These are phyloP conservation scores for Triplophysa dalaica DNA, from an alignment of 2,113 vertebrate species.

Conservation along the genomic window DNA sequence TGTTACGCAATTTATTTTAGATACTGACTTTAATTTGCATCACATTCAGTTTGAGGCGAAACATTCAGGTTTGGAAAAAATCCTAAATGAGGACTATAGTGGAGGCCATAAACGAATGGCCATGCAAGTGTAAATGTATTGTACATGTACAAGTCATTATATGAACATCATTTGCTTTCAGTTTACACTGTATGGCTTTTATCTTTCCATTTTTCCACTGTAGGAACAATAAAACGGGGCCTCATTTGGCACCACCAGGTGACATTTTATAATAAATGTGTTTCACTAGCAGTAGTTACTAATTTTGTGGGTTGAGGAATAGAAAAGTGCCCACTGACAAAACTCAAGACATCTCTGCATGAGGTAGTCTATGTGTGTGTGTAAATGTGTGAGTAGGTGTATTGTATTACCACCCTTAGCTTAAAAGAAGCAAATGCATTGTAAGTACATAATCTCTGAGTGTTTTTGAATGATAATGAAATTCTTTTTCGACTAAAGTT, in stretches of 20 bases:
- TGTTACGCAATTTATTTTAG: not conserved
- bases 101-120: too few species aligned
- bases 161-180: not conserved
- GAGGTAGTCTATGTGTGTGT: constrained; percentile 33
- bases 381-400: constrained; percentile 28
- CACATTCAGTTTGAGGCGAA: too few species aligned
- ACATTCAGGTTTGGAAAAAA: too few species aligned
- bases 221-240: not conserved
- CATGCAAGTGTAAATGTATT: too few species aligned
- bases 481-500: too few species aligned
- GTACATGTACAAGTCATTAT: too few species aligned
- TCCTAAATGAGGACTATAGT: too few species aligned
- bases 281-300: not conserved
- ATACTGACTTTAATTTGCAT: too few species aligned
- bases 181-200: too few species aligned
- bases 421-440: not conserved
- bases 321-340: not conserved
- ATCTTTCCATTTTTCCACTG: not conserved
- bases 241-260: not conserved
- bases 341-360: constrained; percentile 7
- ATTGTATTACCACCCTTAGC: constrained; percentile 15
- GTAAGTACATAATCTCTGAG: not conserved
- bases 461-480: too few species aligned
- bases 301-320: not conserved
- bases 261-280: not conserved